These are phyloP conservation scores for Synanthedon andrenaeformis DNA, from an alignment of 2,888 invertebrate species.

Conservation along the genomic window DNA sequence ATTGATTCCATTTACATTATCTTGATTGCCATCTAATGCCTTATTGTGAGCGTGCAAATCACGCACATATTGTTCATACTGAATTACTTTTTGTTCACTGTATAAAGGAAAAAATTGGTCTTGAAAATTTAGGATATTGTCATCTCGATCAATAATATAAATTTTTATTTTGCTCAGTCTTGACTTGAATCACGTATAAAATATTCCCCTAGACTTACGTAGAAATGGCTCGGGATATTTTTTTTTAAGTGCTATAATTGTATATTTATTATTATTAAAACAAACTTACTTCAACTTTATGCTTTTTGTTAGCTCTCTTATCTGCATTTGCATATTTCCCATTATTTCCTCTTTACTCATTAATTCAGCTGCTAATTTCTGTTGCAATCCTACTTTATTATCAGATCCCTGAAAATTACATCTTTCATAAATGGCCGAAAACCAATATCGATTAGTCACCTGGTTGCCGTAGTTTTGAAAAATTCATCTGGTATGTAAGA, in stretches of 20 bases:
- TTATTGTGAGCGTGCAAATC: constrained; percentile 42
- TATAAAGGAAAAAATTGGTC: constrained; percentile 8
- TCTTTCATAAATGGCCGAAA: not conserved
- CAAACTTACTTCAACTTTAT: constrained; percentile 48
- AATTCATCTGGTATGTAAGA: constrained; percentile 38
- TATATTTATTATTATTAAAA: not conserved
- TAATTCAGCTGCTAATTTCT: constrained; percentile 60
- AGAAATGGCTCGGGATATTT: not conserved
- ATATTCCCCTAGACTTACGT: too few relatives aligned
- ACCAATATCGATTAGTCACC: constrained; percentile 16
- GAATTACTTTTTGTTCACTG: constrained; percentile 59
- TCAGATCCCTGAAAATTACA: constrained; percentile 37
- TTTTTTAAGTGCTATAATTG: not conserved
- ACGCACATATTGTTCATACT: constrained; percentile 52
- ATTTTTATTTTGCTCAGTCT: not conserved
- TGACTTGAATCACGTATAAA: too few relatives aligned
- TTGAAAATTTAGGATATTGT: not conserved
- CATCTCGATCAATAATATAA: not conserved
- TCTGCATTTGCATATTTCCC: constrained; percentile 54
- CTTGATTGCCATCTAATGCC: constrained; percentile 30
- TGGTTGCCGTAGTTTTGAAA: constrained; percentile 21
- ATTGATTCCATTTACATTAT: constrained; percentile 31
- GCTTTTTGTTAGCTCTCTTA: constrained; percentile 51
- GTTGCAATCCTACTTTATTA: constrained; percentile 55
- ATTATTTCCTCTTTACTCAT: constrained; percentile 56